Evolutionary conservation across 1,140 invertebrate species (phyloP), one percentile per base, ranked within the genome.

Genomic region (Galleria mellonella): DNA sequence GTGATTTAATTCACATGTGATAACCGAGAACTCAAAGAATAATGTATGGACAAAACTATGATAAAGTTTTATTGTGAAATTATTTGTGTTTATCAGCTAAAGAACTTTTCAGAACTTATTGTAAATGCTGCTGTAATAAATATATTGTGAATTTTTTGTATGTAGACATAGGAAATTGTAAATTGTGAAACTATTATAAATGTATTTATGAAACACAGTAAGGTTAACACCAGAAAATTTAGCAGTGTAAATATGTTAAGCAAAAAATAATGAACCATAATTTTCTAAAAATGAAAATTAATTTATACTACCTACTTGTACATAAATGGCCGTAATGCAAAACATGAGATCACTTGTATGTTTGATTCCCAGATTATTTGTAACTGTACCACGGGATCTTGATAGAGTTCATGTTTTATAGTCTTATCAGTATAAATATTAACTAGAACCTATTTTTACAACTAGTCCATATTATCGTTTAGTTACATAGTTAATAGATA

Each of bases 131-230:
- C 51, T 75, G 62, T 73, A 69, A 71, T 72, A 49, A 81, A 74
- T 23, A 70, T 64, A 63, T 64, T 70, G 72, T 69, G 60, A 71
- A 69, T 69, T 70, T 68, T 71, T 69, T 69, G 64, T 79, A 73
- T 55, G 68, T 85, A 85, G 77, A 59, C 47, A 63, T 83, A 85
- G 75, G 66, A 33, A 70, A 76, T 69, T 83, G 82, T 83, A 83
- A 75, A 85, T 82, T 79, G 51, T 75, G 70, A 68, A 67, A 67
- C 70, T 66, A 71, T 77, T 61, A 37, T 37, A 72, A 75, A 72
- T 73, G 71, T 85, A 85, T 85, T 83, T 83, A 85, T 83, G 73
- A 72, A 75, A 62, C 72, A 78, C 77, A 82, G 82, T 85, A 85
- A 85, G 82, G 64, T 78, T 69, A 85, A 85, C 82, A 85, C 82